These are phyloP conservation scores for Torymus aiolomorphi DNA, from an alignment of 2,888 invertebrate genomes.

Conservation along the genomic window DNA sequence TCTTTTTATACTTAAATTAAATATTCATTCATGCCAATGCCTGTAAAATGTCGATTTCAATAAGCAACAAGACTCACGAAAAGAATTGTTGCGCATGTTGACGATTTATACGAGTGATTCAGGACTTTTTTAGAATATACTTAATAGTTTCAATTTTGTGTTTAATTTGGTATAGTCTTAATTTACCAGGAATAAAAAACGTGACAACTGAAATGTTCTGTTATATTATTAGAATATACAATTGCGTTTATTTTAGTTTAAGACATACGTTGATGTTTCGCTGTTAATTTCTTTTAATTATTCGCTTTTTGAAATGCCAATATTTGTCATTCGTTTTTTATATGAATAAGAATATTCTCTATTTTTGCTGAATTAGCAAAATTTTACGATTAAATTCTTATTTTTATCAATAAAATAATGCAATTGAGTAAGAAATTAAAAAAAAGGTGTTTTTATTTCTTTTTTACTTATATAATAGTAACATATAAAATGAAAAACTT, in stretches of 20 bases:
- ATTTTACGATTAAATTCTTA: slow-evolving; percentile 65
- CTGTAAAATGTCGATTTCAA: slow-evolving; percentile 29
- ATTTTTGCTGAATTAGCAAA: slow-evolving; percentile 34
- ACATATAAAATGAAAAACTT: too few relatives aligned
- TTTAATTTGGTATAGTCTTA: slow-evolving; percentile 15
- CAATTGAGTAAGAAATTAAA: slow-evolving; percentile 38
- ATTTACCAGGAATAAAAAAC: slow-evolving; percentile 10
- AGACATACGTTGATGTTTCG: slow-evolving; percentile 42
- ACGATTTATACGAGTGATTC: slow-evolving; percentile 4
- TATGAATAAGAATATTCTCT: slow-evolving; percentile 34
- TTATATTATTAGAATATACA: slow-evolving; percentile 30
- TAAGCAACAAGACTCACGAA: slow-evolving; percentile 18
- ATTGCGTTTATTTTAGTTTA: slow-evolving; percentile 38
- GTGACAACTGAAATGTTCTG: slow-evolving; percentile 13
- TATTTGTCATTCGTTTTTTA: slow-evolving; percentile 39
- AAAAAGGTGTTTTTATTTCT: slow-evolving; percentile 17
- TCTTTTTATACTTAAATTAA: slow-evolving; percentile 53
- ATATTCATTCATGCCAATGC: slow-evolving; percentile 48
- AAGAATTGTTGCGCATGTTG: slow-evolving; percentile 13
- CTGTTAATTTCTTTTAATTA: slow-evolving; percentile 46
- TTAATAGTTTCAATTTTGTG: slow-evolving; percentile 17
- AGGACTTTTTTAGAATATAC: slow-evolving; percentile 8
- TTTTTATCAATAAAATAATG: slow-evolving; percentile 72
- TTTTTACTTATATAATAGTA: neutral
- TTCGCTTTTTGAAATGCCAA: slow-evolving; percentile 46